Evolutionary conservation across 1,140 invertebrate species (phyloP).

Genomic region (Neodiprion fabricii): DNA sequence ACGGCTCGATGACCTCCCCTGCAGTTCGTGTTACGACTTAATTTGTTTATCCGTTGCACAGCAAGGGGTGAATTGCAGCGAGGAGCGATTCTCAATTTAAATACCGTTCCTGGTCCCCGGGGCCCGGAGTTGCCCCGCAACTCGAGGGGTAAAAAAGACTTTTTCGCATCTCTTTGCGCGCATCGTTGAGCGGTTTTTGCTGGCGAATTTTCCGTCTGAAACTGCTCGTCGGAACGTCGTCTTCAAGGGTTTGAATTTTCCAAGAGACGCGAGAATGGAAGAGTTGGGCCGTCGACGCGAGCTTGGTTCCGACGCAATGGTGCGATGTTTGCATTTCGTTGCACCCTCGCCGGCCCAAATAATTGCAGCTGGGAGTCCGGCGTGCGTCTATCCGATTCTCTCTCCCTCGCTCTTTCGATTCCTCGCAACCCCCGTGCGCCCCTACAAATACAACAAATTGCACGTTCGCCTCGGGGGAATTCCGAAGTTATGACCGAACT

Average conservation of each 20-base stretch:
- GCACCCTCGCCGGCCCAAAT: constrained; percentile 39
- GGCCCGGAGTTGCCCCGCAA: not conserved
- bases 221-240: too few species aligned
- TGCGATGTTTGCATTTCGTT: constrained; percentile 33
- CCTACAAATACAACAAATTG: constrained; percentile 46
- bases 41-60: constrained; percentile 46
- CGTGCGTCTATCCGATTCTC: not conserved
- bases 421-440: not conserved
- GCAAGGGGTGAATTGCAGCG: constrained; percentile 41
- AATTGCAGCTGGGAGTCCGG: constrained; percentile 41
- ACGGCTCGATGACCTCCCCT: constrained; percentile 33
- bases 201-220: too few species aligned
- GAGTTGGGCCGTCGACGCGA: constrained; percentile 45
- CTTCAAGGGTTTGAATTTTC: too few species aligned
- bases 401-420: not conserved
- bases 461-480: constrained; percentile 44
- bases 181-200: too few species aligned
- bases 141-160: not conserved
- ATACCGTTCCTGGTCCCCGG: constrained; percentile 31
- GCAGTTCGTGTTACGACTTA: constrained; percentile 44
- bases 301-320: constrained; percentile 51
- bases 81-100: constrained; percentile 52
- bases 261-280: constrained; percentile 23
- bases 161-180: too few species aligned
- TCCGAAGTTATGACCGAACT: constrained; percentile 51